Conservation (phyloP, 2,113 vertebrate genomes). For the Ranitomeya variabilis region DNA sequence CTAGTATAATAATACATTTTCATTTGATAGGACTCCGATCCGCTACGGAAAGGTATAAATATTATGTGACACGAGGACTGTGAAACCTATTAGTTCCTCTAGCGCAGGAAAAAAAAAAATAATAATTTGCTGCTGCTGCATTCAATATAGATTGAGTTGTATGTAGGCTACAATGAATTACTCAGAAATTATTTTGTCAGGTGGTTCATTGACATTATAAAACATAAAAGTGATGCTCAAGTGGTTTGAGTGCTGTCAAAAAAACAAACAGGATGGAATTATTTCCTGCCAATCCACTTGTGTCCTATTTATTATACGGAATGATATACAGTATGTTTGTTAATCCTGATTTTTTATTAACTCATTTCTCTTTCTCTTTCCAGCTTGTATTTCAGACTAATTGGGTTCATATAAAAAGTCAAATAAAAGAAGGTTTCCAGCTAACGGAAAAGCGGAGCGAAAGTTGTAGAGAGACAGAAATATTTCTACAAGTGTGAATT, state of each 20-base stretch:
- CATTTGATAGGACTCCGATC: constrained; percentile 61
- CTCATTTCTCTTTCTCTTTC: constrained; percentile 55
- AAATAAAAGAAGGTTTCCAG: constrained; percentile 54
- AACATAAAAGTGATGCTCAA: constrained; percentile 59
- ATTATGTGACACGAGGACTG: constrained; percentile 63
- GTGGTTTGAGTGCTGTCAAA: constrained; percentile 57
- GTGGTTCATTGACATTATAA: constrained; percentile 59
- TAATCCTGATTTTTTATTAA: constrained; percentile 58
- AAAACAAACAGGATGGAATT: constrained; percentile 53
- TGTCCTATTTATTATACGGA: constrained; percentile 55
- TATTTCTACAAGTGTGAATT: constrained; percentile 53
- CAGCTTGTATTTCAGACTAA: constrained; percentile 59
- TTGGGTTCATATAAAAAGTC: constrained; percentile 58
- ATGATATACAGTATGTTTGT: constrained; percentile 57
- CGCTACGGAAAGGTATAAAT: constrained; percentile 60
- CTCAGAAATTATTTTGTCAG: constrained; percentile 59
- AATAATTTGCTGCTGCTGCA: constrained; percentile 61
- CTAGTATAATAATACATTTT: constrained; percentile 60
- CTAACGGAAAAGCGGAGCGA: constrained; percentile 39
- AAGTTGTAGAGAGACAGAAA: constrained; percentile 36
- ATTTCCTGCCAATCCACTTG: constrained; percentile 54
- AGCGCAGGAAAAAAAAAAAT: constrained; percentile 59
- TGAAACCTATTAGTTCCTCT: constrained; percentile 62
- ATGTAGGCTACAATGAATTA: constrained; percentile 54
- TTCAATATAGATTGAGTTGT: constrained; percentile 57